Evolutionary conservation across 1,140 invertebrate genomes (phyloP).

Genomic region (Akabosia matsudoensis): DNA sequence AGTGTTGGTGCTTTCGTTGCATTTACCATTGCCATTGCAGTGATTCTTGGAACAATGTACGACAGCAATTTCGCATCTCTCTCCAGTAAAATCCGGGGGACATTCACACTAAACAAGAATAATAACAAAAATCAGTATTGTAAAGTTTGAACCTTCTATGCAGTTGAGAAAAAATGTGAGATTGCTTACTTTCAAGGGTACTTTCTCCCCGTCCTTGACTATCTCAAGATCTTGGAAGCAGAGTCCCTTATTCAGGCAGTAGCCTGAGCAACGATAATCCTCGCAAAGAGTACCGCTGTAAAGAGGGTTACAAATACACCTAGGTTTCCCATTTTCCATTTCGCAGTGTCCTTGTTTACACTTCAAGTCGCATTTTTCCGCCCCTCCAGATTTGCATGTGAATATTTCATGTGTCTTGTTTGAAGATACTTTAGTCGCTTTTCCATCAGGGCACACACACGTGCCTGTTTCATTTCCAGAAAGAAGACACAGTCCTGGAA

Average conservation of each 20-base stretch:
- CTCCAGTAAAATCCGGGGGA: conserved; percentile 62
- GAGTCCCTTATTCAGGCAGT: conserved; percentile 63
- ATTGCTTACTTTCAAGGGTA: conserved; percentile 21
- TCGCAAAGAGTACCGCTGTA: conserved; percentile 63
- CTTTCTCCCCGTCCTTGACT: conserved; percentile 23
- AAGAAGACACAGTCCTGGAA: conserved; percentile 49
- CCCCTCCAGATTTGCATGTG: conserved; percentile 36
- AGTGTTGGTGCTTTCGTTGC: conserved; percentile 49
- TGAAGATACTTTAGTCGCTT: conserved; percentile 42
- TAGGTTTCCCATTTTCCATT: conserved; percentile 52
- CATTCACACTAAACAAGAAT: conserved; percentile 58
- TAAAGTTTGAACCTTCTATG: too few species aligned
- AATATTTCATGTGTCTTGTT: conserved; percentile 18
- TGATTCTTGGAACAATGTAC: conserved; percentile 54
- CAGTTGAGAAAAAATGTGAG: too few species aligned
- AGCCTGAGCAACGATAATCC: conserved; percentile 61
- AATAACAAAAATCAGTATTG: neutral
- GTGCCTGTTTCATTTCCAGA: conserved; percentile 48
- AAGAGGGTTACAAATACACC: conserved; percentile 59
- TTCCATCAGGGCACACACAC: conserved; percentile 67
- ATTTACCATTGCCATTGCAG: conserved; percentile 61
- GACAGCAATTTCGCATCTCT: conserved; percentile 62
- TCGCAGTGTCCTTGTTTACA: conserved; percentile 60
- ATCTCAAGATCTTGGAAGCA: conserved; percentile 55
- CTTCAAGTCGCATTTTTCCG: conserved; percentile 51